These are phyloP conservation scores for Sebastes goodei DNA, from an alignment of 2,797 vertebrate genomes.

Conservation along the genomic window DNA sequence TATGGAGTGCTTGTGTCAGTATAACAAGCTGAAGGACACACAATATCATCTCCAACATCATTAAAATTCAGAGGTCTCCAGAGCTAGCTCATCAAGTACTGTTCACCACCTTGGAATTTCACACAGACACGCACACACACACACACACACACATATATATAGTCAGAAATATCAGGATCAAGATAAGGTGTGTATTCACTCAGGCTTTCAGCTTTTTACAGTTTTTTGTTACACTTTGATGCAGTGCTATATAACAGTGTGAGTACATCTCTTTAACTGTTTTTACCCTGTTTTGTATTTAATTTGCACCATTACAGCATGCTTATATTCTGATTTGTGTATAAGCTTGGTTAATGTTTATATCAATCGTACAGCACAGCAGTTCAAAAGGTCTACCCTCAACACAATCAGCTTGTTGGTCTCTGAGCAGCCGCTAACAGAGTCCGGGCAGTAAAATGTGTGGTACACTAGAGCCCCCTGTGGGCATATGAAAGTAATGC, in stretches of 20 bases:
- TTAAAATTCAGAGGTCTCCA: constrained; percentile 99
- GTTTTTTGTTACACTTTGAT: constrained; percentile 26
- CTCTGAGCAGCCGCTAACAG: constrained; percentile 52
- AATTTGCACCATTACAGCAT: constrained; percentile 42
- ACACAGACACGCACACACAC: constrained; percentile 53
- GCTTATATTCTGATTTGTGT: constrained; percentile 57
- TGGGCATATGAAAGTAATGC: constrained; percentile 80
- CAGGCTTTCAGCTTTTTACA: constrained; percentile 34
- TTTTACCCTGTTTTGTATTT: constrained; percentile 43
- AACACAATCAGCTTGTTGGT: constrained; percentile 61
- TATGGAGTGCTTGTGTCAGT: constrained; percentile 99
- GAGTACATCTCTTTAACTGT: constrained; percentile 6
- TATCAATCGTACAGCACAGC: constrained; percentile 69
- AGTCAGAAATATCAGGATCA: constrained; percentile 57
- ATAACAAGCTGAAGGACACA: constrained; percentile 99
- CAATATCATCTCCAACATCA: constrained; percentile 99
- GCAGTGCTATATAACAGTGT: not conserved
- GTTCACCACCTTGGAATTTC: constrained; percentile 90
- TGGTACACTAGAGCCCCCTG: constrained; percentile 95
- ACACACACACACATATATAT: constrained; percentile 59
- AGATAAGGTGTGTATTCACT: constrained; percentile 53
- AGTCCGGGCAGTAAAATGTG: constrained; percentile 76
- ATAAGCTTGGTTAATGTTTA: constrained; percentile 73
- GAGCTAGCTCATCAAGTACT: constrained; percentile 97
- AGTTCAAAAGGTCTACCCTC: constrained; percentile 79